Evolutionary conservation across 1,140 invertebrate genomes (phyloP), one percentile per base, ranked within the genome.

Genomic region (Antheraea mylitta): DNA sequence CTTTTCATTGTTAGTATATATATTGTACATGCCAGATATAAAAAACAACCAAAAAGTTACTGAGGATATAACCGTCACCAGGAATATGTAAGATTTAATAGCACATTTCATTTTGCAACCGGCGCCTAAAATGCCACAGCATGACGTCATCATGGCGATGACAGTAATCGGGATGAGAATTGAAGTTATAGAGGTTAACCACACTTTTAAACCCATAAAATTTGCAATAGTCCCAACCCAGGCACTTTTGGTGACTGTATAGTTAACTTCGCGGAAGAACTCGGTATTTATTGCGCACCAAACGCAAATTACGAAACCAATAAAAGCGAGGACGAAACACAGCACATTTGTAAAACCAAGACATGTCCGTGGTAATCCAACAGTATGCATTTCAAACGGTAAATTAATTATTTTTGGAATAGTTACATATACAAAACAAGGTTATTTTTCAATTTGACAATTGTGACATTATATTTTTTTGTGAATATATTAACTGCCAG

Each of bases 221-320:
- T 85, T 74, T 0, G 88, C 88, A 42, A 89, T 79, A 10, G 59
- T 48, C 0, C 72, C 68, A 0, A 90, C 85, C 16, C 80, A 36
- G 0, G 79, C 71, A 68, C 85, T 89, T 42, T 82, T 89, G 0
- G 86, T 89, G 10, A 92, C 70, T 0, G 81, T 86, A 36, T 79
- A 89, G 70, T 92, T 90, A 0, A 92, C 82, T 66, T 89, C 86
- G 11, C 71, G 72, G 61, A 92, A 90, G 67, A 89, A 85, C 18
- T 90, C 81, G 0, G 84, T 83, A 65, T 91, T 91, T 16, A 89
- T 67, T 1, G 78, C 76, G 38, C 87, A 90, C 90, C 90, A 92
- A 0, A 88, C 63, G 66, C 90, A 90, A 67, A 87, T 82, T 13
- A 75, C 71, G 37, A 80, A 83, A 7, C 77, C 75, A 0, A 87